Percentiles rank a stretch among this genome's conserved stretches.
Evolutionary conservation across 2,888 invertebrate genomes (phyloP).

Genomic region (Drosophila incognita): DNA sequence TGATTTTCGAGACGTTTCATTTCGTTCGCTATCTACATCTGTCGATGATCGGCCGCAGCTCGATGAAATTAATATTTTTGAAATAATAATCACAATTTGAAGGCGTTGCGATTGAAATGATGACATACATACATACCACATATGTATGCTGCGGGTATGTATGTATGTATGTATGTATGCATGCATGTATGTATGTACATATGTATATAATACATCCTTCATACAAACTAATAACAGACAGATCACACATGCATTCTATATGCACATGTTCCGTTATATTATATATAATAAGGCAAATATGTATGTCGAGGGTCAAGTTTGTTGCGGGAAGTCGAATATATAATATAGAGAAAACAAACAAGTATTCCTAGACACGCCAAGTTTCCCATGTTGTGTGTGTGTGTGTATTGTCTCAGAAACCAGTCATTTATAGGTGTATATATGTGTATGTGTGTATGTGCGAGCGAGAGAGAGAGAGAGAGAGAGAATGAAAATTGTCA

Average conservation of each 20-base stretch:
- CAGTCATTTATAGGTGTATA: conserved; percentile 59
- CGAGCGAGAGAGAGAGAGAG: conserved; percentile 11
- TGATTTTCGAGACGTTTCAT: conserved; percentile 33
- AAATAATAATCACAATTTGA: conserved; percentile 38
- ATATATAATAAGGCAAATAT: conserved; percentile 79
- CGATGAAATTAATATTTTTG: conserved; percentile 39
- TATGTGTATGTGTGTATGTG: conserved; percentile 10
- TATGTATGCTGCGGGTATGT: background rate
- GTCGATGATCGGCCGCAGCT: conserved; percentile 13
- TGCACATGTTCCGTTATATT: conserved; percentile 59
- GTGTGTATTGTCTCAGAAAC: conserved; percentile 69
- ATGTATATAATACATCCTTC: conserved; percentile 20
- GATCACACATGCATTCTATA: conserved; percentile 22
- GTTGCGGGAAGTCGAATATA: conserved; percentile 22
- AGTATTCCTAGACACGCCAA: background rate
- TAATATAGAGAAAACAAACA: conserved; percentile 12
- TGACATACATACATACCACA: conserved; percentile 4
- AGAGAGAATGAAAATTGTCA: conserved; percentile 25
- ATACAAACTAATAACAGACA: conserved; percentile 48
- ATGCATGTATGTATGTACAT: conserved; percentile 15
- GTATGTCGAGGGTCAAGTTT: conserved; percentile 49
- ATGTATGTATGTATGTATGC: background rate
- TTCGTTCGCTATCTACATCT: conserved; percentile 24
- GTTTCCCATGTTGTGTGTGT: background rate
- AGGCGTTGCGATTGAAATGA: conserved; percentile 29